These are phyloP conservation scores for Trypoxylon attenuatum DNA, from an alignment of 2,888 invertebrate species.

Conservation along the genomic window DNA sequence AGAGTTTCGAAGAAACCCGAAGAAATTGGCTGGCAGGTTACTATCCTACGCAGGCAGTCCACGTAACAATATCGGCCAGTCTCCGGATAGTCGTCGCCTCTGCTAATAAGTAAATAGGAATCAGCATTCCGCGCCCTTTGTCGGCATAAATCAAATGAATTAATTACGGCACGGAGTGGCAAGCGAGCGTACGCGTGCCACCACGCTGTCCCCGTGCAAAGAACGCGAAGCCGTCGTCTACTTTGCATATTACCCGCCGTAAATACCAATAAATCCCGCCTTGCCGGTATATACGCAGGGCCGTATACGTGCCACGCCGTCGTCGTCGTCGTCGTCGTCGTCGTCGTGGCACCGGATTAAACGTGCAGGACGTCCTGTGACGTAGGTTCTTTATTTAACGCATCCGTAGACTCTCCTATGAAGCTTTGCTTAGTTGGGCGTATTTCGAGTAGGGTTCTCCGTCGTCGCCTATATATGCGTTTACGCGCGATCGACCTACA, in stretches of 20 bases:
- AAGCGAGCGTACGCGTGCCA: constrained; percentile 19
- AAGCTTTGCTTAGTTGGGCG: neutral
- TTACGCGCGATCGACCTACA: neutral
- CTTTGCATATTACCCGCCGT: constrained; percentile 65
- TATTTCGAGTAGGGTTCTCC: neutral
- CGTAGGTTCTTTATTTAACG: constrained; percentile 35
- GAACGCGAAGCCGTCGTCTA: constrained; percentile 40
- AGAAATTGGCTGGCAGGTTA: too few relatives aligned
- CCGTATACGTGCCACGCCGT: constrained; percentile 11
- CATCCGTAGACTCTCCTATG: neutral
- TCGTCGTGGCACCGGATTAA: constrained; percentile 29
- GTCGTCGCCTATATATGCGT: neutral
- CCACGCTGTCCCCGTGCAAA: constrained; percentile 42
- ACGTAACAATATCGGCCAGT: constrained; percentile 58
- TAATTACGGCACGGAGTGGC: constrained; percentile 57
- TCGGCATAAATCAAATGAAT: constrained; percentile 69
- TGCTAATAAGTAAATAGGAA: constrained; percentile 69
- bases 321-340: neutral
- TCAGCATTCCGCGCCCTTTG: constrained; percentile 68
- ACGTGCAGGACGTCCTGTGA: constrained; percentile 15
- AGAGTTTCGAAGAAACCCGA: too few relatives aligned
- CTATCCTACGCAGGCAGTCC: constrained; percentile 38
- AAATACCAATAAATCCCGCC: constrained; percentile 67
- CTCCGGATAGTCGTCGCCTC: constrained; percentile 50
- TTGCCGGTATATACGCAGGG: constrained; percentile 5